Evolutionary conservation across 2,797 vertebrate species (phyloP).

Genomic region (Crenichthys baileyi): DNA sequence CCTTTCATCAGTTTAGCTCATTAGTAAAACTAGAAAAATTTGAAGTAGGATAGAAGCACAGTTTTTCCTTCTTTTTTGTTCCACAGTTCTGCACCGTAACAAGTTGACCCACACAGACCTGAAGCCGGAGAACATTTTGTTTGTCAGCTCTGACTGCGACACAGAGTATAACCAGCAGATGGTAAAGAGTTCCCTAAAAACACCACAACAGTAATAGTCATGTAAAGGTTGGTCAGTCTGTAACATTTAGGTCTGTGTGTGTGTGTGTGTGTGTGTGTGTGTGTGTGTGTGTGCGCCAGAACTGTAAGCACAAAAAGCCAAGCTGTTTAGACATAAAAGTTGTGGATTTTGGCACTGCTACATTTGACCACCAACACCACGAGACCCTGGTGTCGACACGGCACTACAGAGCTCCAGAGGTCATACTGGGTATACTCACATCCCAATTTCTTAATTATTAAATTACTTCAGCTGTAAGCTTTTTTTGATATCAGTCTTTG

Average conservation of each 20-base stretch:
- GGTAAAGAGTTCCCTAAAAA: slow-evolving; percentile 55
- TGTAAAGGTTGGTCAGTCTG: neutral
- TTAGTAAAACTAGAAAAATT: neutral
- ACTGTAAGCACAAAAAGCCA: slow-evolving; percentile 83
- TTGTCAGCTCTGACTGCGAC: slow-evolving; percentile 88
- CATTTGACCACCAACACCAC: slow-evolving; percentile 93
- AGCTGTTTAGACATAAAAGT: slow-evolving; percentile 91
- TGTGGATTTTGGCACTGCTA: slow-evolving; percentile 95
- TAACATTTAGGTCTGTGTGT: neutral
- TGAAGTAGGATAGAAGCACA: neutral
- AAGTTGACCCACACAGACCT: slow-evolving; percentile 96
- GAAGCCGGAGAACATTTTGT: slow-evolving; percentile 97
- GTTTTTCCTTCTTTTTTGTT: neutral
- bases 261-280: slow-evolving; percentile 2
- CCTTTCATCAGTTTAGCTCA: neutral
- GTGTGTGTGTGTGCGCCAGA: slow-evolving; percentile 69
- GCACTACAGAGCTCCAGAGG: slow-evolving; percentile 94
- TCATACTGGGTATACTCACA: slow-evolving; percentile 88
- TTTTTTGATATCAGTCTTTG: neutral
- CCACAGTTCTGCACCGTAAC: slow-evolving; percentile 91
- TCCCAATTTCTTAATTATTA: neutral
- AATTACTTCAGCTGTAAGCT: too few relatives aligned
- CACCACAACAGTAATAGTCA: neutral
- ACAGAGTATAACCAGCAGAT: slow-evolving; percentile 83
- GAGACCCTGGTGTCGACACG: slow-evolving; percentile 93